phyloP scores from a whole-genome alignment of 2,797 vertebrate species.

The Sebastes vulpes region DNA sequence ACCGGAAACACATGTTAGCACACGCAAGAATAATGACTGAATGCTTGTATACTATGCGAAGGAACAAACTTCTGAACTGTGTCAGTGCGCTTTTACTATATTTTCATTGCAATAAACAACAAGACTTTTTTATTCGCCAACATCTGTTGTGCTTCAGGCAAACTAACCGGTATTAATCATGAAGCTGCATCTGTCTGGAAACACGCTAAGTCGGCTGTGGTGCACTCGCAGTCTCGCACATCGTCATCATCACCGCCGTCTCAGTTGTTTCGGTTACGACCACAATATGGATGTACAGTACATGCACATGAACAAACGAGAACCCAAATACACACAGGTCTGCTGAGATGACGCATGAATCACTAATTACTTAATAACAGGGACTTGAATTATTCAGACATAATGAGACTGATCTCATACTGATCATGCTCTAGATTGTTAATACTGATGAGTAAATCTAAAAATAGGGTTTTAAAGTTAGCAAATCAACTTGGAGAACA shows the following conservation, averaged over 20 bases:
- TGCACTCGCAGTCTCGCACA: background rate
- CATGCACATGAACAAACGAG: background rate
- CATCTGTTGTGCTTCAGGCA: constrained; percentile 19
- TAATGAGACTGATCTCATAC: too few species aligned
- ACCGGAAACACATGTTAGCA: constrained; percentile 13
- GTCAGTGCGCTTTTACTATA: background rate
- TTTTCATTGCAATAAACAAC: background rate
- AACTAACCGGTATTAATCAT: constrained; percentile 17
- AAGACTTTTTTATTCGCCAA: background rate
- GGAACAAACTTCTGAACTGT: background rate
- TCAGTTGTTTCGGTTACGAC: background rate
- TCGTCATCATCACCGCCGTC: background rate
- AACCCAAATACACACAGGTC: background rate
- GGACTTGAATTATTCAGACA: constrained; percentile 2
- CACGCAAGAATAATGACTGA: background rate
- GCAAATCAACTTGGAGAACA: background rate
- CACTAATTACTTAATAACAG: background rate
- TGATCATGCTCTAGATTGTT: background rate
- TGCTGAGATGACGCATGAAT: background rate
- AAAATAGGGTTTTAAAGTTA: background rate
- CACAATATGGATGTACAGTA: background rate
- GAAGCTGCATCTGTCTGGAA: constrained; percentile 3
- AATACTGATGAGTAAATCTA: background rate
- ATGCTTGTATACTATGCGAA: background rate
- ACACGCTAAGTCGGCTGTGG: background rate